These are phyloP conservation scores for Sturmia bella DNA, from an alignment of 2,888 invertebrate genomes.

Conservation along the genomic window DNA sequence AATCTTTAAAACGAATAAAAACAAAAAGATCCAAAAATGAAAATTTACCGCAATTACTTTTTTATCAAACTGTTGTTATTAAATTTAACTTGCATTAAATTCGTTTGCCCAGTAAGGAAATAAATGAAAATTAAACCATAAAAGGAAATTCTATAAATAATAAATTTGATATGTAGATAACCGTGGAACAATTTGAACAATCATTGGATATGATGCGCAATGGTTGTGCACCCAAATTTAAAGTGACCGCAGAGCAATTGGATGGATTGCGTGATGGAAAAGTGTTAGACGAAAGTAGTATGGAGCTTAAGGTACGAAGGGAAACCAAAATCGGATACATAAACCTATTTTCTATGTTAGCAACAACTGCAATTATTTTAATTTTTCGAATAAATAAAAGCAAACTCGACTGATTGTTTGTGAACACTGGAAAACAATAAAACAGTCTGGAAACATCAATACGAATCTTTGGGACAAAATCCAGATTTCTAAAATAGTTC, in stretches of 20 bases:
- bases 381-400: too few relatives aligned
- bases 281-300: slow-evolving; percentile 73
- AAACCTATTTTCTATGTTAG: too few relatives aligned
- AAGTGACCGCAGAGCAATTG: slow-evolving; percentile 74
- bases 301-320: slow-evolving; percentile 75
- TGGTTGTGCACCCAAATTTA: slow-evolving; percentile 78
- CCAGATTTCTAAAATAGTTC: too few relatives aligned
- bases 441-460: too few relatives aligned
- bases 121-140: background rate
- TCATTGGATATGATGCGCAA: slow-evolving; percentile 80
- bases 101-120: slow-evolving; percentile 55
- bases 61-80: slow-evolving; percentile 25
- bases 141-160: background rate
- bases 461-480: too few relatives aligned
- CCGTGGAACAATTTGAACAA: slow-evolving; percentile 79
- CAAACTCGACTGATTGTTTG: too few relatives aligned
- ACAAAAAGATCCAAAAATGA: slow-evolving; percentile 25
- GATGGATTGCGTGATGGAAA: slow-evolving; percentile 76
- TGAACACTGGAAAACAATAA: too few relatives aligned
- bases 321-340: too few relatives aligned
- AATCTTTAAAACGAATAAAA: background rate
- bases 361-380: too few relatives aligned
- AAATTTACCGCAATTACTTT: background rate
- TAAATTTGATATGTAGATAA: slow-evolving; percentile 70
- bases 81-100: slow-evolving; percentile 36